Evolutionary conservation across 2,888 invertebrate genomes (phyloP).

Genomic region (Scaptomyza flava): DNA sequence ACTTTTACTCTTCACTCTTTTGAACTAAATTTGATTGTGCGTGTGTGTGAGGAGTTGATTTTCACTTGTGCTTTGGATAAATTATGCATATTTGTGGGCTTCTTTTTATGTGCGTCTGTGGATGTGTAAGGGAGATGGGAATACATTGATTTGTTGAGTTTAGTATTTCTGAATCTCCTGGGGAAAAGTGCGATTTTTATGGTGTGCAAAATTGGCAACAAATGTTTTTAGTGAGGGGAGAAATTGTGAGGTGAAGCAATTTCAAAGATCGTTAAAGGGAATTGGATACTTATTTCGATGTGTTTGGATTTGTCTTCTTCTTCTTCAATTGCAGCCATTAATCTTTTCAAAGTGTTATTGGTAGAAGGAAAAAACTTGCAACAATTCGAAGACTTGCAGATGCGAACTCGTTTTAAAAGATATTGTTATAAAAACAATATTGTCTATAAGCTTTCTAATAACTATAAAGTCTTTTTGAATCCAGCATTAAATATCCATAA

Average conservation of each 20-base stretch:
- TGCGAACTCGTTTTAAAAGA: too few relatives aligned
- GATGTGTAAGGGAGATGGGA: constrained; percentile 1
- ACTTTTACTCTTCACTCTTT: constrained; percentile 3
- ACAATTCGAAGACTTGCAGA: not conserved
- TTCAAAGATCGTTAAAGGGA: constrained; percentile 8
- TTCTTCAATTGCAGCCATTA: not conserved
- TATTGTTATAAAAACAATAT: not conserved
- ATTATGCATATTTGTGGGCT: constrained; percentile 68
- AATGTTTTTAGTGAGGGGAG: constrained; percentile 14
- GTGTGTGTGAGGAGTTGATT: constrained; percentile 41
- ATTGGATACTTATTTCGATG: constrained; percentile 18
- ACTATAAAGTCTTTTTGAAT: not conserved
- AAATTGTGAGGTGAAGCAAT: constrained; percentile 9
- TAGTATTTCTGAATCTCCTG: not conserved
- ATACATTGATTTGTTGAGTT: constrained; percentile 62
- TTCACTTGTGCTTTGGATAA: constrained; percentile 62
- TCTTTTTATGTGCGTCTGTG: constrained; percentile 31
- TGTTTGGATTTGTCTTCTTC: constrained; percentile 6
- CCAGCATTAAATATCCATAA: not conserved
- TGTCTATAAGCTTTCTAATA: not conserved
- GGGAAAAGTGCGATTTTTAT: constrained; percentile 57
- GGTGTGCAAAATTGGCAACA: constrained; percentile 65
- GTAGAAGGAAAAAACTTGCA: not conserved
- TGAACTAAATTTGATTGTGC: constrained; percentile 53
- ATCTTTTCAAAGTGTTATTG: not conserved